These are phyloP conservation scores for Elaeidobius kamerunicus DNA, from an alignment of 2,888 invertebrate species.

Conservation along the genomic window DNA sequence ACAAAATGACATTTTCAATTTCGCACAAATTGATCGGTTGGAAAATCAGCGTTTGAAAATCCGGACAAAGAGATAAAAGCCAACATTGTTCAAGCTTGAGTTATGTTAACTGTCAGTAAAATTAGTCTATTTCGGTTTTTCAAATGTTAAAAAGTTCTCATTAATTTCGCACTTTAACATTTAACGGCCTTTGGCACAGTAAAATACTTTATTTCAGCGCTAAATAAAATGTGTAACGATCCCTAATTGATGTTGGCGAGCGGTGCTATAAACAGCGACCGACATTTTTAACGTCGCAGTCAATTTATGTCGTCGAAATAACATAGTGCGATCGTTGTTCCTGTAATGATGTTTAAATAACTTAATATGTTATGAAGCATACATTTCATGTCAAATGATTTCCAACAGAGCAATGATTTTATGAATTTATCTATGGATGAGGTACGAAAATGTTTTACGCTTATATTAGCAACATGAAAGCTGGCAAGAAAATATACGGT, in stretches of 20 bases:
- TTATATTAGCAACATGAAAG: too few relatives aligned
- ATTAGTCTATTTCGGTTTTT: slow-evolving; percentile 8
- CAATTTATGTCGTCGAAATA: slow-evolving; percentile 13
- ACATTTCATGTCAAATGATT: neutral
- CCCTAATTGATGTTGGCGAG: slow-evolving; percentile 15
- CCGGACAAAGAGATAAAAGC: neutral
- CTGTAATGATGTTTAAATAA: slow-evolving; percentile 6
- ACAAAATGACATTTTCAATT: too few relatives aligned
- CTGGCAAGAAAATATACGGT: too few relatives aligned
- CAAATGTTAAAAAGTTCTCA: slow-evolving; percentile 12
- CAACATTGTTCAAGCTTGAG: neutral
- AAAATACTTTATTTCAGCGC: slow-evolving; percentile 10
- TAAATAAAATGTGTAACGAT: slow-evolving; percentile 11
- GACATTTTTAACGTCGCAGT: slow-evolving; percentile 14
- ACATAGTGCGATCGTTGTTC: slow-evolving; percentile 4
- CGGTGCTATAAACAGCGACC: slow-evolving; percentile 6
- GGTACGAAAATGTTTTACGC: neutral
- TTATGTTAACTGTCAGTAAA: neutral
- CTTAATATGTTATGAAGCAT: slow-evolving; percentile 4
- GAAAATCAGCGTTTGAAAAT: neutral
- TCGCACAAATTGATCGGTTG: too few relatives aligned
- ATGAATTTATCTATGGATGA: neutral
- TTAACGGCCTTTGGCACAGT: slow-evolving; percentile 14
- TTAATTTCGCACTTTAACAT: slow-evolving; percentile 8
- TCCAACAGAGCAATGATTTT: neutral